phyloP scores from a whole-genome alignment of 1,140 invertebrate species.

The Pseudachorutes palmiensis region DNA sequence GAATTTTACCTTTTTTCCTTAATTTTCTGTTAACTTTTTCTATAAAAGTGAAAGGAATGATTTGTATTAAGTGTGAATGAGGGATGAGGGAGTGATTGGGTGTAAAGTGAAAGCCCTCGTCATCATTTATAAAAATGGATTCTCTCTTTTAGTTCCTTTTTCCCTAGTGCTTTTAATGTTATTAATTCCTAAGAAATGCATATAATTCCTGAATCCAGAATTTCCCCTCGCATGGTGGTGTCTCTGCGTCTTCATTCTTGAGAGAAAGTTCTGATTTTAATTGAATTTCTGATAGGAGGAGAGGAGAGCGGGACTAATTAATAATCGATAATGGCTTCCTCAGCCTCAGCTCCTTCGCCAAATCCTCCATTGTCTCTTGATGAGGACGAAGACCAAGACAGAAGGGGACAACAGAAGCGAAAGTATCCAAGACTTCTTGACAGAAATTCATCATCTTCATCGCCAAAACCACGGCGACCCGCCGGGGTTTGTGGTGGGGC shows the following conservation, averaged over 20 bases:
- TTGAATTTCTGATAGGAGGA: constrained; percentile 30
- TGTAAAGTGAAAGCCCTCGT: no score
- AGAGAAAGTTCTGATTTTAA: constrained; percentile 31
- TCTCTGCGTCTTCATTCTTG: not conserved
- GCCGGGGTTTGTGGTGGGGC: not conserved
- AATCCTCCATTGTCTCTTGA: constrained; percentile 13
- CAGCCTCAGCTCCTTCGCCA: constrained; percentile 24
- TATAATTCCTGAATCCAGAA: not conserved
- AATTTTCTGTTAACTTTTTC: no score
- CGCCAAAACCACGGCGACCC: not conserved
- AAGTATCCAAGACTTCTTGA: not conserved
- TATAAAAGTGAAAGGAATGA: no score
- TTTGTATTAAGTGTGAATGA: no score
- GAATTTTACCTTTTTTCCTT: no score
- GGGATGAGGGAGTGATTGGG: no score
- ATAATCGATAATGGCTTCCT: constrained; percentile 38
- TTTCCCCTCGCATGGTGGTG: constrained; percentile 3
- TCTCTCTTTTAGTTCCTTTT: not conserved
- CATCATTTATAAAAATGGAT: no score
- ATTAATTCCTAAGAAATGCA: constrained; percentile 8
- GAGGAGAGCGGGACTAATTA: constrained; percentile 32
- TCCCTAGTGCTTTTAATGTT: constrained; percentile 10
- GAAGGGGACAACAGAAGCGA: not conserved
- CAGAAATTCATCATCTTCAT: not conserved
- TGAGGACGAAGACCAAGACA: not conserved